Evolutionary conservation across 2,888 invertebrate species (phyloP).

Genomic region (Formica aserva): DNA sequence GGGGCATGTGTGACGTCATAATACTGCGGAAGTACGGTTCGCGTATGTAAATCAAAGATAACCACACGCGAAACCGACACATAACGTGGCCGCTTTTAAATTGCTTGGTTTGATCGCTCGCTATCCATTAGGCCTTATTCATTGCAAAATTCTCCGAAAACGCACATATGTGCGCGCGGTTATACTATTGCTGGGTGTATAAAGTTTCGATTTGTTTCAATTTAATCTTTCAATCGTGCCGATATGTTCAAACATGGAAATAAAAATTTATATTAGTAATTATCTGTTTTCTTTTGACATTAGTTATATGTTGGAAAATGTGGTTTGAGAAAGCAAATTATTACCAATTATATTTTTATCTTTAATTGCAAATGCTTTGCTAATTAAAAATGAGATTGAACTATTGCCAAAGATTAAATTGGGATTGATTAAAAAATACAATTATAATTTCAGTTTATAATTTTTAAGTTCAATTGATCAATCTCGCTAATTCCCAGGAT

Average conservation of each 20-base stretch:
- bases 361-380: neutral
- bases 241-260: neutral
- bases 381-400: neutral
- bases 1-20: constrained; percentile 84
- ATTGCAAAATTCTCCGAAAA: constrained; percentile 39
- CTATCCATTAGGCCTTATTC: constrained; percentile 70
- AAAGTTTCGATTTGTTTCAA: neutral
- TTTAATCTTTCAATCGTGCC: neutral
- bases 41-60: constrained; percentile 84
- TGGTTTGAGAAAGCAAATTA: neutral
- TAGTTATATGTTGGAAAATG: neutral
- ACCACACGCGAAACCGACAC: constrained; percentile 82
- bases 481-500: neutral
- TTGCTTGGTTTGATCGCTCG: constrained; percentile 83
- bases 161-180: neutral
- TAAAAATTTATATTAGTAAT: neutral
- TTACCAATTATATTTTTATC: neutral
- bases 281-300: neutral
- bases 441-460: neutral
- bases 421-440: neutral
- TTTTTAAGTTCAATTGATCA: neutral
- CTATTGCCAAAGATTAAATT: neutral
- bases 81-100: constrained; percentile 81
- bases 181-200: neutral
- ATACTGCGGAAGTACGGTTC: constrained; percentile 75